Evolutionary conservation across 2,797 vertebrate species (phyloP), one percentile per base, ranked within the genome.

Genomic region (Schizopygopsis malacanthus): DNA sequence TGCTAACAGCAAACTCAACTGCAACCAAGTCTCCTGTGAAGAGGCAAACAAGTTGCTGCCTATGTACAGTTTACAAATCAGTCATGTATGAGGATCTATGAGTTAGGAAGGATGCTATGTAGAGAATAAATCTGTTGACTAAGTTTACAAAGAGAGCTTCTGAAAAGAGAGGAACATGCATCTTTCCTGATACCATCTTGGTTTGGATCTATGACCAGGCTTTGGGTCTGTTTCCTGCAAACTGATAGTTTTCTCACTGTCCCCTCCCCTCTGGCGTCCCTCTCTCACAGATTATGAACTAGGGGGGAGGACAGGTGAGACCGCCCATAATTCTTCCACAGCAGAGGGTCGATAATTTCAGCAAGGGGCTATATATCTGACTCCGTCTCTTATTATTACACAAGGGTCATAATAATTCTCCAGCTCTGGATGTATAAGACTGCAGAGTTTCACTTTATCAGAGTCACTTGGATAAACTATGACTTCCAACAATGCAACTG

Each of bases 321-420:
- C 56, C 33, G 54, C 69, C 69, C 20, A 85, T 85, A 85, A 85
- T 50, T 85, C 78, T 73, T 80, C 78, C 70, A 43, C 28, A 75
- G 77, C 70, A 75, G 84, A 81, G 28, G 56, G 56, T 85, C 69
- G 43, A 85, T 85, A 81, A 81, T 81, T 85, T 85, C 43, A 85
- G 84, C 69, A 85, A 85, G 56, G 69, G 69, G 41, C 65, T 52
- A 81, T 81, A 81, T 52, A 81, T 85, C 78, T 65, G 70, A 85
- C 43, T 43, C 22, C 33, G 43, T 41, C 63, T 43, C 78, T 85
- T 85, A 85, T 85, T 85, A 85, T 81, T 81, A 75, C 78, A 81
- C 78, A 65, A 61, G 43, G 43, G 54, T 70, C 45, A 8, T 85
- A 85, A 8, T 85, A 85, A 81, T 81, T 85, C 70, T 61, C 56